These are phyloP conservation scores for Diaprepes abbreviatus DNA, from an alignment of 2,888 invertebrate genomes.

Conservation along the genomic window DNA sequence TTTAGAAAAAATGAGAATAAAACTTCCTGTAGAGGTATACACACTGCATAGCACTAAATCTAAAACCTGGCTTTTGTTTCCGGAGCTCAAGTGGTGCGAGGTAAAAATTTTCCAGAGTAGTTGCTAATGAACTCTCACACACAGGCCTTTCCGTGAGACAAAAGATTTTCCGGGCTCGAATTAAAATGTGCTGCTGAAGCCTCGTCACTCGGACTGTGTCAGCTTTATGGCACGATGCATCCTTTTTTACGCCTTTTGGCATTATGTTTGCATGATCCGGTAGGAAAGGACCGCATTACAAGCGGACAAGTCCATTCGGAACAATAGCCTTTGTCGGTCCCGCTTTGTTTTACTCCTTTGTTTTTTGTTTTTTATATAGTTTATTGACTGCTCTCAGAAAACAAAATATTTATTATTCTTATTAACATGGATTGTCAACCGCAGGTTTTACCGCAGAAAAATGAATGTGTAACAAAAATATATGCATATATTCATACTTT, in stretches of 20 bases:
- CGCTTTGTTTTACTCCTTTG: not conserved
- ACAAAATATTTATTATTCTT: no score
- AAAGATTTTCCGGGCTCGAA: conserved; percentile 42
- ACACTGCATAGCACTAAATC: not conserved
- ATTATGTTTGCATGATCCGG: conserved; percentile 34
- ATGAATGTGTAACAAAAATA: no score
- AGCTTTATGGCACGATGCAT: conserved; percentile 43
- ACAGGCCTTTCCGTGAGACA: conserved; percentile 35
- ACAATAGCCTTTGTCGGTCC: conserved; percentile 18
- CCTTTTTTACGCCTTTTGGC: conserved; percentile 43
- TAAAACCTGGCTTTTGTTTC: conserved; percentile 35
- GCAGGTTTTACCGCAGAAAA: no score
- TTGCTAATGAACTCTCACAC: conserved; percentile 47
- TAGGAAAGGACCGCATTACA: conserved; percentile 29
- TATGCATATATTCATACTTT: no score
- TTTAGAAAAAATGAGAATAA: no score
- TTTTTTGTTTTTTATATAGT: not conserved
- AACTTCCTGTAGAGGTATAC: no score
- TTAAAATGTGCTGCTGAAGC: conserved; percentile 36
- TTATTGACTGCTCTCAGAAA: no score
- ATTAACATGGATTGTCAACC: no score
- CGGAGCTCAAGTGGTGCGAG: conserved; percentile 41
- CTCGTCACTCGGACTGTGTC: conserved; percentile 25
- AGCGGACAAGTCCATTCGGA: conserved; percentile 22
- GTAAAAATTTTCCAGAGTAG: conserved; percentile 43